phyloP scores from a whole-genome alignment of 2,888 invertebrate genomes.

The Fragum sueziense region DNA sequence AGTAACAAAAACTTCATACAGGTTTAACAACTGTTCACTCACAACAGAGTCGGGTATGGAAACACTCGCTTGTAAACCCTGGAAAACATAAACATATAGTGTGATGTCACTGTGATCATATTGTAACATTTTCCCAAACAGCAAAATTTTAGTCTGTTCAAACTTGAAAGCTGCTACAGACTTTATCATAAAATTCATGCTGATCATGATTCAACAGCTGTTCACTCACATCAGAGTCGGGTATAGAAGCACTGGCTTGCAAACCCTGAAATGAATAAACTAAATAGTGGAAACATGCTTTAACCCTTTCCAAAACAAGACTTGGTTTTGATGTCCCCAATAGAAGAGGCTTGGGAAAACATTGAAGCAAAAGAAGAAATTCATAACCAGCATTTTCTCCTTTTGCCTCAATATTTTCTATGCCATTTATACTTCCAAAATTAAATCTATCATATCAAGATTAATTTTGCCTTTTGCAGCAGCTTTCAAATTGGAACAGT shows the following conservation, averaged over 20 bases:
- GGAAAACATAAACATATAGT: not conserved
- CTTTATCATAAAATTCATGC: not conserved
- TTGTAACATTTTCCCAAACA: not conserved
- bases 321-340: no score
- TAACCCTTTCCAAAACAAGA: no score
- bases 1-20: slow-evolving; percentile 90
- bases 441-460: no score
- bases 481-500: no score
- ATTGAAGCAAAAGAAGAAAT: no score
- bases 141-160: not conserved
- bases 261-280: slow-evolving; percentile 30
- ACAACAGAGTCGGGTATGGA: slow-evolving; percentile 93
- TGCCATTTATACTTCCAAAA: no score
- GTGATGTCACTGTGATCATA: not conserved
- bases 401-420: no score
- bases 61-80: slow-evolving; percentile 88
- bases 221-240: slow-evolving; percentile 91
- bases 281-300: no score
- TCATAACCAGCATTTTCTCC: no score
- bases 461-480: no score
- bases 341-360: no score
- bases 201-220: slow-evolving; percentile 89
- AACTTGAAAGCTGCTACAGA: not conserved
- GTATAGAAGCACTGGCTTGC: slow-evolving; percentile 92
- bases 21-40: slow-evolving; percentile 89